A percentile compares a stretch with the other conserved stretches of the same genome.
Evolutionary conservation across 2,113 vertebrate genomes (phyloP).

Genomic region (Trematomus loennbergii): DNA sequence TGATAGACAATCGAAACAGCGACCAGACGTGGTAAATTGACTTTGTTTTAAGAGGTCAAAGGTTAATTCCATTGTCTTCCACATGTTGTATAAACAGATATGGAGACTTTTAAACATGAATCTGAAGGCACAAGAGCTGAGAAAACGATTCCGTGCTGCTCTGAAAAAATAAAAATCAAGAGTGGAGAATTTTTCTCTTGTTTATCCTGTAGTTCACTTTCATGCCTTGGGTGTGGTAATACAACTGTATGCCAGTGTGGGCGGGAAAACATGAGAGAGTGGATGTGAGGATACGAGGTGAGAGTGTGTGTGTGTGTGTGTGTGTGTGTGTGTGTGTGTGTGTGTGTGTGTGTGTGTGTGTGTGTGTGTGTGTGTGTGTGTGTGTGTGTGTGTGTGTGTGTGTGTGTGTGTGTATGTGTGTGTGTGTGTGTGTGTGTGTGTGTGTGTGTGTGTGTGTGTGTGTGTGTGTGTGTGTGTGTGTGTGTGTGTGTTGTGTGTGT

Average conservation of each 20-base stretch:
- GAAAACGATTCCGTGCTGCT: background rate
- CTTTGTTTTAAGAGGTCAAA: background rate
- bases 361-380: background rate
- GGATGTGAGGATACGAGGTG: slow-evolving; percentile 53
- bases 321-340: no score
- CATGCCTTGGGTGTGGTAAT: slow-evolving; percentile 69
- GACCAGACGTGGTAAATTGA: background rate
- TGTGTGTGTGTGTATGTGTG: no score
- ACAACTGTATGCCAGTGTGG: slow-evolving; percentile 66
- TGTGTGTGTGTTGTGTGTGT: background rate
- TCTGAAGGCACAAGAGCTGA: background rate
- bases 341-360: no score
- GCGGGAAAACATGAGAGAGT: slow-evolving; percentile 65
- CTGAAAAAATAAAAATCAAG: slow-evolving; percentile 7
- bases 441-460: no score
- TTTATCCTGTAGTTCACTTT: slow-evolving; percentile 44
- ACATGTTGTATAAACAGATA: background rate
- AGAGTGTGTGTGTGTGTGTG: slow-evolving; percentile 10
- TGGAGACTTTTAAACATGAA: background rate
- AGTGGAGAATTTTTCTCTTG: background rate
- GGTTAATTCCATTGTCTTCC: background rate
- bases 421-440: background rate
- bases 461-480: no score
- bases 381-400: no score
- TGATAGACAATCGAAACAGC: background rate